phyloP scores from a whole-genome alignment of 2,888 invertebrate species.

The Apomyelois bistriatella region DNA sequence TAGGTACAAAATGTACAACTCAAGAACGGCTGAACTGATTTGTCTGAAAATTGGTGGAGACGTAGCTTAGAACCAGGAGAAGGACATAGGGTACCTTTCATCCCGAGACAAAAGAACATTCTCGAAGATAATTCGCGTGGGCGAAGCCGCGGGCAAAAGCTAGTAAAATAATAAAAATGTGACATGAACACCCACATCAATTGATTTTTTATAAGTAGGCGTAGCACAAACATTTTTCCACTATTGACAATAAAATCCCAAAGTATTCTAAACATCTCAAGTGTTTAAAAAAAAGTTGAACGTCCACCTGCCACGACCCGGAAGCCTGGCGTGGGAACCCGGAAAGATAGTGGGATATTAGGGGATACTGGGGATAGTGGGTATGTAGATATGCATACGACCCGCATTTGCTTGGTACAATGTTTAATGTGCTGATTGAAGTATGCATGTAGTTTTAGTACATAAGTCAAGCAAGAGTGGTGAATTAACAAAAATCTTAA shows the following conservation, averaged over 20 bases:
- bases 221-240: background rate
- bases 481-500: no score
- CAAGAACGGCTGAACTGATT: no score
- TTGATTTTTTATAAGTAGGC: background rate
- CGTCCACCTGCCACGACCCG: conserved; percentile 6
- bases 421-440: background rate
- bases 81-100: no score
- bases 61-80: no score
- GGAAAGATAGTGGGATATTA: background rate
- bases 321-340: conserved; percentile 1
- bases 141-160: no score
- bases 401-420: background rate
- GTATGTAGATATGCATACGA: background rate
- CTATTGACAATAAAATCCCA: background rate
- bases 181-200: conserved; percentile 25
- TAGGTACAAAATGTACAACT: no score
- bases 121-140: no score
- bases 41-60: no score
- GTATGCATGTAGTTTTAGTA: no score
- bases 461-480: no score
- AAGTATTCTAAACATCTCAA: background rate
- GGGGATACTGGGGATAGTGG: background rate
- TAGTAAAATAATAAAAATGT: background rate
- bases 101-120: no score
- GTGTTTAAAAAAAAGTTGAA: background rate